Percentiles rank a stretch among this genome's conserved stretches.
Evolutionary conservation across 2,113 vertebrate genomes (phyloP).

Genomic region (Cichladusa arquata): DNA sequence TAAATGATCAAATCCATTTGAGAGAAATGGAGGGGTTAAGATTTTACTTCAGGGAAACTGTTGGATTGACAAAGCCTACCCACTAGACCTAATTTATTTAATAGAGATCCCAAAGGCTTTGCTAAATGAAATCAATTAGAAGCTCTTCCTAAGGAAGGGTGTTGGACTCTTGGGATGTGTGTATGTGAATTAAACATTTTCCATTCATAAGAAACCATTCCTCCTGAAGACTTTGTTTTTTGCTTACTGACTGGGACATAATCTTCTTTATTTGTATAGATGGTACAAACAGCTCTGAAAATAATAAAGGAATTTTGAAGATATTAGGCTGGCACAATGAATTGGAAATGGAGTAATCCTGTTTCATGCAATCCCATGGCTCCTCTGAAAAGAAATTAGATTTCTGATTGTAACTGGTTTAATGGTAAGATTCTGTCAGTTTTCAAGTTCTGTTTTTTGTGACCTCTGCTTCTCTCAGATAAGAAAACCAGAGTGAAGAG

Average conservation of each 20-base stretch:
- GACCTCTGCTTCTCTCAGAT: background rate
- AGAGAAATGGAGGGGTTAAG: background rate
- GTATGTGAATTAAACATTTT: background rate
- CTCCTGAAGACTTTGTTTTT: background rate
- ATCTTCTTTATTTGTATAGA: background rate
- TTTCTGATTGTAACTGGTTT: background rate
- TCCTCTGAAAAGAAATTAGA: background rate
- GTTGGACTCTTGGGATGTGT: background rate
- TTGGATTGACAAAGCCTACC: conserved; percentile 13
- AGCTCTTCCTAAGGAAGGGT: background rate
- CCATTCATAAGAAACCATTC: background rate
- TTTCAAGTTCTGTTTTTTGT: background rate
- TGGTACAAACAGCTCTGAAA: background rate
- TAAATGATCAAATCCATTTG: conserved; percentile 26
- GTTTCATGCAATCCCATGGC: background rate
- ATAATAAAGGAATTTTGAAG: background rate
- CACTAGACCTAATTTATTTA: conserved; percentile 39
- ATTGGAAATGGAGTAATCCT: background rate
- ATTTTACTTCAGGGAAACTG: background rate
- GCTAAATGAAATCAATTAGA: conserved; percentile 7
- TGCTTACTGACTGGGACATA: background rate
- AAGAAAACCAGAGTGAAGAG: background rate
- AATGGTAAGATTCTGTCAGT: background rate
- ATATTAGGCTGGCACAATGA: background rate
- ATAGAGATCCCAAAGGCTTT: conserved; percentile 39